Percentiles rank a stretch among this genome's conserved stretches.
These are phyloP conservation scores for Tricholaema leucomelas DNA, from an alignment of 2,113 vertebrate species.

Conservation along the genomic window DNA sequence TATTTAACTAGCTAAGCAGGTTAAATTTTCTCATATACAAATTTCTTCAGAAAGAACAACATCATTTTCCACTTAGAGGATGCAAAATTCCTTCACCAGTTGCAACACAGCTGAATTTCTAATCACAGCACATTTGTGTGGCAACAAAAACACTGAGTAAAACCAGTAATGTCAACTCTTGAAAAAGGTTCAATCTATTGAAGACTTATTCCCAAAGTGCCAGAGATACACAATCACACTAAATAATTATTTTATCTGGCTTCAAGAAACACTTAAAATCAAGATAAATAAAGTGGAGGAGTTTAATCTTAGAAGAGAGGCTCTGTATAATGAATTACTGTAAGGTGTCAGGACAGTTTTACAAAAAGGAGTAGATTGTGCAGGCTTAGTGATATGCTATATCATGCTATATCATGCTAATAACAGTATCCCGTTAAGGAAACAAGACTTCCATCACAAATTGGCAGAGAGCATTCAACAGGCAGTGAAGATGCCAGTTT, in stretches of 20 bases:
- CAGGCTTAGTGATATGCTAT: background rate
- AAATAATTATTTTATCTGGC: background rate
- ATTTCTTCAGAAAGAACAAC: background rate
- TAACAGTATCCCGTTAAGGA: background rate
- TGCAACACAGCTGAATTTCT: background rate
- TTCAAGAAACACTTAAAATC: background rate
- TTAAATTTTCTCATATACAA: background rate
- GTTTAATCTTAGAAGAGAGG: background rate
- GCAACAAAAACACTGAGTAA: background rate
- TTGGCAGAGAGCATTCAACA: background rate
- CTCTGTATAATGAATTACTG: background rate
- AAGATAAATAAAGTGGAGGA: background rate
- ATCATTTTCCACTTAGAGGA: background rate
- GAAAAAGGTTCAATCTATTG: background rate
- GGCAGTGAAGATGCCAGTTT: background rate
- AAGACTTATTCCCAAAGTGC: background rate
- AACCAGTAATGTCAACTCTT: background rate
- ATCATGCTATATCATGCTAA: too few relatives aligned
- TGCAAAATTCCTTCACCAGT: background rate
- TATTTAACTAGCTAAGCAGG: background rate
- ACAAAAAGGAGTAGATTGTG: background rate
- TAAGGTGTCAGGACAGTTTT: background rate
- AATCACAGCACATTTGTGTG: background rate
- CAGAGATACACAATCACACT: background rate
- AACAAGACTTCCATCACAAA: background rate